Evolutionary conservation across 1,140 invertebrate genomes (phyloP).

Genomic region (Metopolophium dirhodum): DNA sequence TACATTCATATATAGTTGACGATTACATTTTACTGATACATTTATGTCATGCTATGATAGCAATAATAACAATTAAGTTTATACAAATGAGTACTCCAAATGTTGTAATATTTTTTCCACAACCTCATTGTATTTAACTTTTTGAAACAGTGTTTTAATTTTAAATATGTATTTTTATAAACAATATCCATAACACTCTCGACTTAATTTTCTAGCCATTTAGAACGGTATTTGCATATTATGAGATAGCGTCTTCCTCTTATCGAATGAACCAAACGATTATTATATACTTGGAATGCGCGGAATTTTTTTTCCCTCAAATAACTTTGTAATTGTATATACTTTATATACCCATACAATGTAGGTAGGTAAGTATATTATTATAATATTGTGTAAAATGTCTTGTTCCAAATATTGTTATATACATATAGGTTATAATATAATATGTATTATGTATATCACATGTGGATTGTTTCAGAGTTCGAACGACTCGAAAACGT

Average conservation of each 20-base stretch:
- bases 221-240: not conserved
- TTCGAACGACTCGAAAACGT: not conserved
- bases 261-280: not conserved
- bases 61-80: not conserved
- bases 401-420: not conserved
- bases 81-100: not conserved
- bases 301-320: not conserved
- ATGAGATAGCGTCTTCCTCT: not conserved
- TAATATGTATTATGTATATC: not conserved
- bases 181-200: not conserved
- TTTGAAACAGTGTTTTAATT: not conserved
- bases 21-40: too few species aligned
- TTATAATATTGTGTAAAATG: not conserved
- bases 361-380: not conserved
- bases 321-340: not conserved
- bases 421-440: too few species aligned
- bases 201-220: not conserved
- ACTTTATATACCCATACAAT: not conserved
- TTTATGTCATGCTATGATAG: too few species aligned
- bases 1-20: too few species aligned
- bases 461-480: not conserved
- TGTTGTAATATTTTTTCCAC: not conserved
- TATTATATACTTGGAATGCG: not conserved
- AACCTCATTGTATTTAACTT: not conserved
- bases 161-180: not conserved